A percentile compares a stretch with the other conserved stretches of the same genome.
phyloP scores from a whole-genome alignment of 2,888 invertebrate species.

The Aleiodes testaceus region DNA sequence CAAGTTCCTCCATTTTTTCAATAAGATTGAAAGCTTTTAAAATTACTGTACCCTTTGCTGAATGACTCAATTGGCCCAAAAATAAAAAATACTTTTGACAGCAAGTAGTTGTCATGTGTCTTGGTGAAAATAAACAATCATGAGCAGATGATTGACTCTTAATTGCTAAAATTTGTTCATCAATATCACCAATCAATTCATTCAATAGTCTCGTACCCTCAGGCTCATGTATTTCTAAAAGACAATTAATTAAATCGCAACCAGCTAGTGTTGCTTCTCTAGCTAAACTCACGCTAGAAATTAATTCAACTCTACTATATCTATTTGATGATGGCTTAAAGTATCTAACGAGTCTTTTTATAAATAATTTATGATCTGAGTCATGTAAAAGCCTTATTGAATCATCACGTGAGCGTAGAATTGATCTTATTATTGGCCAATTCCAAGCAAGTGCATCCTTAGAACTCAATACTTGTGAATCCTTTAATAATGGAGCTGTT shows the following conservation, averaged over 20 bases:
- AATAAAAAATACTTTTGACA: slow-evolving; percentile 96
- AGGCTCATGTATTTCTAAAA: slow-evolving; percentile 80
- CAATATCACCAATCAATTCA: slow-evolving; percentile 87
- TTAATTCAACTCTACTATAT: slow-evolving; percentile 88
- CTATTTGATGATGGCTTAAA: slow-evolving; percentile 90
- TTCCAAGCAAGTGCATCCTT: slow-evolving; percentile 92
- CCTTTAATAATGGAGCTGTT: slow-evolving; percentile 76
- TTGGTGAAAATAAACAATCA: slow-evolving; percentile 91
- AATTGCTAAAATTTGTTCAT: slow-evolving; percentile 83
- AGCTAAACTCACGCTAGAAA: slow-evolving; percentile 73
- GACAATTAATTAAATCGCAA: slow-evolving; percentile 83
- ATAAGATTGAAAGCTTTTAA: slow-evolving; percentile 76
- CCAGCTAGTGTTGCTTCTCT: slow-evolving; percentile 81
- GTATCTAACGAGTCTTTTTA: slow-evolving; percentile 87
- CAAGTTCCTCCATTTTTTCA: slow-evolving; percentile 81
- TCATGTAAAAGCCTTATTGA: slow-evolving; percentile 79
- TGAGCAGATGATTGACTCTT: slow-evolving; percentile 84
- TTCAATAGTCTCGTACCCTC: slow-evolving; percentile 83
- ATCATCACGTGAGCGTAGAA: slow-evolving; percentile 74
- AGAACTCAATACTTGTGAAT: slow-evolving; percentile 85
- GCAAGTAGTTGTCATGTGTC: slow-evolving; percentile 90
- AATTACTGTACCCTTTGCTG: slow-evolving; percentile 79
- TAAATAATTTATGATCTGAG: slow-evolving; percentile 79
- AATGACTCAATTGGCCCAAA: slow-evolving; percentile 88
- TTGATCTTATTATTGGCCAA: slow-evolving; percentile 88